Conservation (phyloP, 37 sponge, comb jelly and placozoan genomes). For the Dysidea cf. avara region DNA sequence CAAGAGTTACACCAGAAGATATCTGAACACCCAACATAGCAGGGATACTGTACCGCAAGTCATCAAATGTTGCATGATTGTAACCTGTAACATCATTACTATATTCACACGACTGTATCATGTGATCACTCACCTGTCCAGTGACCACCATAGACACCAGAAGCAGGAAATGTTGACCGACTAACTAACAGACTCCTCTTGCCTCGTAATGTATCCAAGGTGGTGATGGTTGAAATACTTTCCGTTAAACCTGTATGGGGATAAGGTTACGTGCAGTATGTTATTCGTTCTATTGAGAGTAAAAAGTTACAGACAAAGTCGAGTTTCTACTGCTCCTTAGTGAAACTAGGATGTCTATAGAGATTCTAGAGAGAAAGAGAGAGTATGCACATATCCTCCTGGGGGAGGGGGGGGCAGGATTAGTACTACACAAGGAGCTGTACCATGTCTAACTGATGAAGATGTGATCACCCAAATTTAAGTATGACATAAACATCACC, state of each 20-base stretch:
- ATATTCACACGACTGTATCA: background rate
- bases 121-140: constrained; percentile 40
- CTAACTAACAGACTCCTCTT: constrained; percentile 41
- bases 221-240: constrained; percentile 28
- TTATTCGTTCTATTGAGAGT: too few species aligned
- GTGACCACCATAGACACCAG: constrained; percentile 47
- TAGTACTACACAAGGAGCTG: too few species aligned
- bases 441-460: too few species aligned
- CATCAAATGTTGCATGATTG: constrained; percentile 72
- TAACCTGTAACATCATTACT: constrained; percentile 75
- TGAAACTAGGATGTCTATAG: too few species aligned
- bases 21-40: constrained; percentile 87
- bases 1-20: constrained; percentile 83
- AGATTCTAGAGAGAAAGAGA: too few species aligned
- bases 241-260: constrained; percentile 41
- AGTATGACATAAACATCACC: too few species aligned
- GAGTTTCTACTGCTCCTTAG: too few species aligned
- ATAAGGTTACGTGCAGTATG: too few species aligned
- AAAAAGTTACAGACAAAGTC: too few species aligned
- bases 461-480: too few species aligned
- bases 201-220: constrained; percentile 10
- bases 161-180: constrained; percentile 63
- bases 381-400: too few species aligned
- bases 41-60: constrained; percentile 75
- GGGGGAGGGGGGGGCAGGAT: too few species aligned